phyloP scores from a whole-genome alignment of 2,113 vertebrate genomes.

The Cromileptes altivelis region DNA sequence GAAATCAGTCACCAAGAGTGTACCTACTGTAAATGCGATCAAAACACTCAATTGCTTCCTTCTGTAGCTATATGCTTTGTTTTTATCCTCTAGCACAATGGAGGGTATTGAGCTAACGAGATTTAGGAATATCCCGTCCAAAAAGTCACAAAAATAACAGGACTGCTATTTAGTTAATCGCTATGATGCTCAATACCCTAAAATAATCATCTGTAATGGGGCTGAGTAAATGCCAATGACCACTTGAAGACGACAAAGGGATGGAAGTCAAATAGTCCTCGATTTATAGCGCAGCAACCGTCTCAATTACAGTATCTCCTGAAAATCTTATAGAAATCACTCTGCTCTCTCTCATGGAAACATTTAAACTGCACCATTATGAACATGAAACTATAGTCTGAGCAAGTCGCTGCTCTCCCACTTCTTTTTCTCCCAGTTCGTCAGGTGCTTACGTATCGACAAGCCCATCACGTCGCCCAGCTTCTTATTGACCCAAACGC shows the following conservation, averaged over 20 bases:
- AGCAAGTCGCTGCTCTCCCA: slow-evolving; percentile 31
- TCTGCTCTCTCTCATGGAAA: slow-evolving; percentile 3
- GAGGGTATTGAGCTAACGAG: slow-evolving; percentile 27
- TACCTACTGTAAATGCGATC: slow-evolving; percentile 1
- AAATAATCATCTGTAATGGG: slow-evolving; percentile 53
- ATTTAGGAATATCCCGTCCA: slow-evolving; percentile 27
- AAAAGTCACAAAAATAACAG: slow-evolving; percentile 42
- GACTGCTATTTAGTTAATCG: slow-evolving; percentile 38
- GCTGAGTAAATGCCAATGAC: slow-evolving; percentile 50
- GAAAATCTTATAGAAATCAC: not conserved
- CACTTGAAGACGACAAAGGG: slow-evolving; percentile 45
- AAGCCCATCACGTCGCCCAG: slow-evolving; percentile 42
- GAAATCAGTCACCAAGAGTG: slow-evolving; percentile 4
- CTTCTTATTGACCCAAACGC: slow-evolving; percentile 50
- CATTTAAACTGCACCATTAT: slow-evolving; percentile 44
- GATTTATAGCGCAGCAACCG: not conserved
- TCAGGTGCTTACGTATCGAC: slow-evolving; percentile 53
- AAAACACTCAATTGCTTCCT: slow-evolving; percentile 11
- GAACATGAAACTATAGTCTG: not conserved
- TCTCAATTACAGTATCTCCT: slow-evolving; percentile 40
- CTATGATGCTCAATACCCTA: slow-evolving; percentile 37
- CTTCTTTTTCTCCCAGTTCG: not conserved
- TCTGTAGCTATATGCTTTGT: not conserved
- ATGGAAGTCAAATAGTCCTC: slow-evolving; percentile 20
- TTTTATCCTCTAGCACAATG: not conserved